These are phyloP conservation scores for Alethe castanea DNA, from an alignment of 2,113 vertebrate genomes.

Conservation along the genomic window DNA sequence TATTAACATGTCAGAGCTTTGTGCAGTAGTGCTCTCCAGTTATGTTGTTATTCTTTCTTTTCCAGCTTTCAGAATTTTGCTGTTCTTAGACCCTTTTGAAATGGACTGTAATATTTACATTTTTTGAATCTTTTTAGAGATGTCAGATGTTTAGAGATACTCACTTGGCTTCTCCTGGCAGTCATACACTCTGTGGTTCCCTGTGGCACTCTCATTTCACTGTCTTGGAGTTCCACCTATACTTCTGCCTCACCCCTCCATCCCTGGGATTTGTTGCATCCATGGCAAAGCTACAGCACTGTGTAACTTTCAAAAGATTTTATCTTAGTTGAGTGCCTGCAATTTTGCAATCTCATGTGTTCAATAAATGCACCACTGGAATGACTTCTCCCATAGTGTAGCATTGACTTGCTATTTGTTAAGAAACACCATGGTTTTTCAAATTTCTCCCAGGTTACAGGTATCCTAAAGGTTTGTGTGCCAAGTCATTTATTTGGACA, in stretches of 20 bases:
- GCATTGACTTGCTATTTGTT: not conserved
- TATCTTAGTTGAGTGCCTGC: not conserved
- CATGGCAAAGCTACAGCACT: not conserved
- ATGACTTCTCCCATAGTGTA: not conserved
- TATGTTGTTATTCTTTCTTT: not conserved
- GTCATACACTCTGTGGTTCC: rapidly evolving
- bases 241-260: not conserved
- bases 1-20: not conserved
- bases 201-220: not conserved
- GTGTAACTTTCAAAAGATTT: not conserved
- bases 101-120: not conserved
- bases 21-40: not conserved
- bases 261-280: not conserved
- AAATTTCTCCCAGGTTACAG: not conserved
- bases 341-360: not conserved
- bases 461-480: not conserved
- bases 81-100: not conserved
- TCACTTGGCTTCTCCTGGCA: not conserved
- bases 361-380: not conserved
- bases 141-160: not conserved
- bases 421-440: not conserved
- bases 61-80: not conserved
- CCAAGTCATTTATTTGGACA: not conserved
- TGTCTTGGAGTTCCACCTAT: not conserved
- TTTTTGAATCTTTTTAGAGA: not conserved